Percentiles rank a stretch among this genome's conserved stretches.
Evolutionary conservation across 2,888 invertebrate species (phyloP).

Genomic region (Dione juno): DNA sequence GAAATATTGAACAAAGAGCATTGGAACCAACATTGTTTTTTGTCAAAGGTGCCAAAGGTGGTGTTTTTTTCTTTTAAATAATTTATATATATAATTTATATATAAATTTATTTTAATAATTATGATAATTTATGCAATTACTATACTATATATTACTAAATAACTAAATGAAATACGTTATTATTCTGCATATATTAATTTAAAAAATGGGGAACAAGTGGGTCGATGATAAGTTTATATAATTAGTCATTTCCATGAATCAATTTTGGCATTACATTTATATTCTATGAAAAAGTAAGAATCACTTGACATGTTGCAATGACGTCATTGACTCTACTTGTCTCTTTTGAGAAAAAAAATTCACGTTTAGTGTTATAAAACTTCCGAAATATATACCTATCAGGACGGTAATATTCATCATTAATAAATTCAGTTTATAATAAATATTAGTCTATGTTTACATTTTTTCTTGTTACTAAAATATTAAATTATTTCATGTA

Average conservation of each 20-base stretch:
- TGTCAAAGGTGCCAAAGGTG: too few relatives aligned
- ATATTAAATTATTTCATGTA: background rate
- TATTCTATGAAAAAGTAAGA: background rate
- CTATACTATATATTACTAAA: background rate
- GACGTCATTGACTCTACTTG: background rate
- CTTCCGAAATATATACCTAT: too few relatives aligned
- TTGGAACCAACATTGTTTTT: too few relatives aligned
- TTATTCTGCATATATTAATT: background rate
- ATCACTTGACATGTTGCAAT: background rate
- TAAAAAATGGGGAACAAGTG: background rate
- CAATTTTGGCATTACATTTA: background rate
- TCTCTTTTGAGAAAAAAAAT: background rate
- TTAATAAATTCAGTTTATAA: background rate
- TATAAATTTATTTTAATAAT: too few relatives aligned
- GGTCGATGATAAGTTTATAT: background rate
- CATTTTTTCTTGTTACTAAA: background rate
- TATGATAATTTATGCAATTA: too few relatives aligned
- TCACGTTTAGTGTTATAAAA: too few relatives aligned
- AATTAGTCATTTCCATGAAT: background rate
- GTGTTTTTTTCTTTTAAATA: too few relatives aligned
- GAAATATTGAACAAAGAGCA: too few relatives aligned
- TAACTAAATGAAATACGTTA: background rate
- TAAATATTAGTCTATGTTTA: background rate
- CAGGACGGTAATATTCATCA: background rate
- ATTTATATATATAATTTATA: too few relatives aligned